Evolutionary conservation across 2,888 invertebrate genomes (phyloP), one percentile per base, ranked within the genome.

Genomic region (Rhorus exstirpatorius): DNA sequence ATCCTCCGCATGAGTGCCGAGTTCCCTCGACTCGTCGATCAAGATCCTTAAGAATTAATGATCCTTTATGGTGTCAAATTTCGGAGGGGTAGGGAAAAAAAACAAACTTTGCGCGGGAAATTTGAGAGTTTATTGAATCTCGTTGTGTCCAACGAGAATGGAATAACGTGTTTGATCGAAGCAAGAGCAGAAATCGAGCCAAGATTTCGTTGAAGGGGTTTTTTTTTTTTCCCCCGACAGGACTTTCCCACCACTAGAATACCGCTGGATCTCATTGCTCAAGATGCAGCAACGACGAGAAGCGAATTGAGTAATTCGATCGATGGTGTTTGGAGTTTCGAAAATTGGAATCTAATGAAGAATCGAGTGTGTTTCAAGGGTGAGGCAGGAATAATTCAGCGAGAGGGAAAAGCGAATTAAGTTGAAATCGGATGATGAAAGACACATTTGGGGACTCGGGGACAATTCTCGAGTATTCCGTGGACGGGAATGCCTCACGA

Each of bases 401-500:
- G 82, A 83, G 49, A n/a, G 85, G 88, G 87, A 90, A 91, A 91
- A 92, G 89, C 91, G 91, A 93, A 92, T 93, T 90, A 92, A 89
- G 89, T 88, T 86, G 88, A 87, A 89, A 89, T 87, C 88, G 90
- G 88, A 93, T 91, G 93, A 93, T 92, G 92, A 93, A 93, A 93
- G 92, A 90, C 91, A 87, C 90, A 89, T 90, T 91, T 89, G 90
- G 89, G 89, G 84, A 79, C 58, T 83, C 71, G 85, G 86, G 86
- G 87, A 87, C 83, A 55, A n/a, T n/a, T 35, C 31, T 17, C 51
- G 71, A 65, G 61, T 76, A 26, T 60, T 67, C 35, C 51, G 26
- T 63, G 46, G 19, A 35, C 53, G 35, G n/a, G 51, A 38, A 58
- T 21, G 63, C 19, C 10, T 7, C 38, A 38, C 8, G 10, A 38